Percentiles rank a stretch among this genome's conserved stretches.
Evolutionary conservation across 30 jellyfish, hydroid and myxozoan species (phyloP).

Genomic region (Nemopilema nomurai): DNA sequence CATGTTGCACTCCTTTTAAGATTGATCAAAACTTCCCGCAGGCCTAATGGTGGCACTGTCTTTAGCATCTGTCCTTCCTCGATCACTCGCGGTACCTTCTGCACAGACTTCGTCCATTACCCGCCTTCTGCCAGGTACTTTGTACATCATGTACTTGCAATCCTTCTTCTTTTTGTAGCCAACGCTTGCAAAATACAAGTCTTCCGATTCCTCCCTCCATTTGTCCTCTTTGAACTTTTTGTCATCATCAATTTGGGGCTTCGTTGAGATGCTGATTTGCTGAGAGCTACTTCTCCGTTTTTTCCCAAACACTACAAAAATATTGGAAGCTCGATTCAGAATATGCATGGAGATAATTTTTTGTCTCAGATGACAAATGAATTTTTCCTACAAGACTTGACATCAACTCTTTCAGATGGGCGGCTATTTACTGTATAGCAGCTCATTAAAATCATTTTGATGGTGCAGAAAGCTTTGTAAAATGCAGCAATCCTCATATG

Average conservation of each 20-base stretch:
- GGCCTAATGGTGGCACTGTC: neutral
- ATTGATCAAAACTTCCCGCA: too few relatives aligned
- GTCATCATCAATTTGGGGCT: neutral
- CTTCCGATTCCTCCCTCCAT: slow-evolving; percentile 35
- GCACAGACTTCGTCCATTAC: neutral
- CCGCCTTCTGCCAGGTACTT: neutral
- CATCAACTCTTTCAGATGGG: too few relatives aligned
- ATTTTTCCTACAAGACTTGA: too few relatives aligned
- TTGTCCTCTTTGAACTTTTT: slow-evolving; percentile 21
- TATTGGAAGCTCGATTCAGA: neutral
- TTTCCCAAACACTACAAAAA: slow-evolving; percentile 29
- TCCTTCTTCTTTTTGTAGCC: slow-evolving; percentile 24
- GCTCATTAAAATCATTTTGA: too few relatives aligned
- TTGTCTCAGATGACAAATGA: too few relatives aligned
- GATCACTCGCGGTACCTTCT: neutral
- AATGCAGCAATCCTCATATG: too few relatives aligned
- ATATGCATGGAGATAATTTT: too few relatives aligned
- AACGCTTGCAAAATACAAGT: slow-evolving; percentile 18
- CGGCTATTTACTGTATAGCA: too few relatives aligned
- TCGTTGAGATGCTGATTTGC: neutral
- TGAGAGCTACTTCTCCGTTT: slow-evolving; percentile 1
- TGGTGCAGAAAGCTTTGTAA: too few relatives aligned
- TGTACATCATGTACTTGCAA: neutral
- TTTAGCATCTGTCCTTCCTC: neutral
- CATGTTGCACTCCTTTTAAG: too few relatives aligned